Evolutionary conservation across 2,797 vertebrate species (phyloP), one percentile per base, ranked within the genome.

Genomic region (Eulemur mongoz): DNA sequence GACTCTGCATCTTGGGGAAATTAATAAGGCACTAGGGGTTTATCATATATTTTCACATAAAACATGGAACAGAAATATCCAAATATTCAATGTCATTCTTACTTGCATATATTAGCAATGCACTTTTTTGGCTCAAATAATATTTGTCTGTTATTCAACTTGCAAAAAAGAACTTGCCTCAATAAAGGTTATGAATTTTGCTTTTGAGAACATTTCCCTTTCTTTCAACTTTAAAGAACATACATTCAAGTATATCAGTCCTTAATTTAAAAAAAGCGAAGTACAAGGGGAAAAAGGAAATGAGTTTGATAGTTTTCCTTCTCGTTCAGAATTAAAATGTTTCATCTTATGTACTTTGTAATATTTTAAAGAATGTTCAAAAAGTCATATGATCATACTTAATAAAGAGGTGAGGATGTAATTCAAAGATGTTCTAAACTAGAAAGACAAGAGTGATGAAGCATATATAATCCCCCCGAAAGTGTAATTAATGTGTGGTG

Each of bases 361-460:
- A 57, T 45, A 88, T 32, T 72, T 91, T 85, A 88, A 87, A 61
- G 43, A 84, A 89, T 82, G 32, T 45, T 85, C 76, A 92, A 57
- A 89, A 72, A 73, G 70, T 8, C 35, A 87, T 7, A 57, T 59
- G 27, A 20, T 80, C 84, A 59, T 43, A 86, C 9, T 32, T 93
- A 81, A 81, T 86, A 80, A 90, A 72, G 65, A 92, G 69, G 86
- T 95, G 85, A 96, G 61, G 95, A 95, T 95, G 11, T 70, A 89
- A 95, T 78, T 93, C 73, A 93, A 57, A 88, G 57, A 61, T 57
- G 50, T 79, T 86, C 73, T 90, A 75, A 95, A 65, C 65, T 54
- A 89, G 50, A 35, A 73, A 92, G 85, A 57, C 9, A 75, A 40
- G 25, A 50, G 59, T 72, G 70, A 73, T 73, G n/a, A 96, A 83